Conservation (phyloP, 2,113 vertebrate genomes). For the Clarias magur region DNA sequence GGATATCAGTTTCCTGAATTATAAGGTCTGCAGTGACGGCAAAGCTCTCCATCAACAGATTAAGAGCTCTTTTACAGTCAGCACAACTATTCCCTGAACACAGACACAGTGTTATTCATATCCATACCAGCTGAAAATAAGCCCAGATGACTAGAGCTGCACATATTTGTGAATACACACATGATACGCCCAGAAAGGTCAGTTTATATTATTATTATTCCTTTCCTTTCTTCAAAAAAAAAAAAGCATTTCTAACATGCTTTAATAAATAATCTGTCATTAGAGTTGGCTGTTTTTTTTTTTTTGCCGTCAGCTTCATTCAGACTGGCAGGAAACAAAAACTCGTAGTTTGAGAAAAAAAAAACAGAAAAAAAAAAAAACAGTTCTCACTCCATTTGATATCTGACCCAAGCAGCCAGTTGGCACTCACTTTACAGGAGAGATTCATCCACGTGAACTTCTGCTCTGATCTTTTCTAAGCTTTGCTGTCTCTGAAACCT, state of each 20-base stretch:
- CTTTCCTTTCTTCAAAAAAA: not conserved
- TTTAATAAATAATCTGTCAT: not conserved
- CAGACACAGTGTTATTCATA: not conserved
- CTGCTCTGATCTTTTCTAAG: not conserved
- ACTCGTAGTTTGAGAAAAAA: not conserved
- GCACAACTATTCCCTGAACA: not conserved
- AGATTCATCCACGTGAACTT: not conserved
- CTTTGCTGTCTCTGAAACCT: constrained; percentile 3
- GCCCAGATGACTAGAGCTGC: constrained; percentile 1
- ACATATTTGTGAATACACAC: not conserved
- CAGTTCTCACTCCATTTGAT: not conserved
- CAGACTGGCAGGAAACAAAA: not conserved
- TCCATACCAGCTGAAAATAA: constrained; percentile 10
- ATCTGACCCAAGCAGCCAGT: not conserved
- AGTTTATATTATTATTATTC: too few relatives aligned
- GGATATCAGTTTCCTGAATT: not conserved
- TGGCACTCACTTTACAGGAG: constrained; percentile 16
- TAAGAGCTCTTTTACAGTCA: not conserved
- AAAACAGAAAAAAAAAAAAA: not conserved
- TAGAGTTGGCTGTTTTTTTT: constrained; percentile 2
- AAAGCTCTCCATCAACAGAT: not conserved
- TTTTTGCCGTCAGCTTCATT: not conserved
- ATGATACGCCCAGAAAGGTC: not conserved
- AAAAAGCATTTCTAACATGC: not conserved
- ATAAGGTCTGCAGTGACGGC: not conserved